Evolutionary conservation across 1,140 invertebrate genomes (phyloP).

Genomic region (Drosophila kanapiae): DNA sequence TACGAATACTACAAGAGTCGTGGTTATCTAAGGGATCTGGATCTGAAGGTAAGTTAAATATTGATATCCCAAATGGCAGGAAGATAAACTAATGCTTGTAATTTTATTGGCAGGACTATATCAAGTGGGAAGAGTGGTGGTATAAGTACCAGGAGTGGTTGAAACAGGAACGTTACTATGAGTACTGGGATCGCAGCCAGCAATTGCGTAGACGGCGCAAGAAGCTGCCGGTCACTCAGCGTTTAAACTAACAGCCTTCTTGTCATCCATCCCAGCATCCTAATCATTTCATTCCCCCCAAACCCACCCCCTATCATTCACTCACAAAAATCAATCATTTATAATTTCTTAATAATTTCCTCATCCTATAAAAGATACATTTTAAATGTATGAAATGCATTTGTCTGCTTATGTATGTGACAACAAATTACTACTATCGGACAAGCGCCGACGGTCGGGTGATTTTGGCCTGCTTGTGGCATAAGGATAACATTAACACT

Average conservation of each 20-base stretch:
- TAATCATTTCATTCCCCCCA: conserved; percentile 10
- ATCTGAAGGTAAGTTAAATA: conserved; percentile 72
- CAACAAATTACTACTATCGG: conserved; percentile 36
- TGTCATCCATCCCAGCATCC: conserved; percentile 12
- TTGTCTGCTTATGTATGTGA: conserved; percentile 65
- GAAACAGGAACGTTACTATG: conserved; percentile 92
- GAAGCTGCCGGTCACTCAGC: conserved; percentile 85
- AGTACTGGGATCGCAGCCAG: conserved; percentile 89
- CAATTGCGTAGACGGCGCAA: conserved; percentile 85
- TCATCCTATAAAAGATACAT: conserved; percentile 46
- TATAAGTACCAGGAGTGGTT: conserved; percentile 96
- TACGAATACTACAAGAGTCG: conserved; percentile 93
- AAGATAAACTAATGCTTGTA: background rate
- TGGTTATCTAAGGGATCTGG: conserved; percentile 90
- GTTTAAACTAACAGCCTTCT: conserved; percentile 78
- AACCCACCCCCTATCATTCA: background rate
- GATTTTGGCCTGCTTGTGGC: conserved; percentile 14
- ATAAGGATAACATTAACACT: conserved; percentile 46
- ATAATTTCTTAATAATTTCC: conserved; percentile 9
- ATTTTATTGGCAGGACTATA: conserved; percentile 88
- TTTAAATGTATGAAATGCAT: conserved; percentile 75
- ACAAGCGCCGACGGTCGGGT: conserved; percentile 20
- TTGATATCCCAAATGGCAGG: background rate
- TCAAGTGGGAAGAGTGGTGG: conserved; percentile 98
- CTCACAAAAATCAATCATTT: conserved; percentile 5